Evolutionary conservation across 2,888 invertebrate genomes (phyloP).

Genomic region (Hydraecia micacea): DNA sequence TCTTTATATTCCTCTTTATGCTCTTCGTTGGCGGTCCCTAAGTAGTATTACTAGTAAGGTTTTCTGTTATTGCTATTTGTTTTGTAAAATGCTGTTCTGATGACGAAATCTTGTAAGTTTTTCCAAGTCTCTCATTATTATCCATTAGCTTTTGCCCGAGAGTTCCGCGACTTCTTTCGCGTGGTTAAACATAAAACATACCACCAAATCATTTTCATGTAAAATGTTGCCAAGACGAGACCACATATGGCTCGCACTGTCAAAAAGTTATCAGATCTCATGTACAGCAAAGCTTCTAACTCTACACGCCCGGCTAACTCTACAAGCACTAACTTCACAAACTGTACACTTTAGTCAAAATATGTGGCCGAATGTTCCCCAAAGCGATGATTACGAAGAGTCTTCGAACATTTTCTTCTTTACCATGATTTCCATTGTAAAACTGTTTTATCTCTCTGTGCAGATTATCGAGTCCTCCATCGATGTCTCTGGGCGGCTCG

Average conservation of each 20-base stretch:
- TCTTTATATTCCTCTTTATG: slow-evolving; percentile 16
- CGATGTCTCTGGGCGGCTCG: slow-evolving; percentile 88
- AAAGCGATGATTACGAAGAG: not conserved
- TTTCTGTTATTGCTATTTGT: not conserved
- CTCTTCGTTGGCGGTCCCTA: slow-evolving; percentile 40
- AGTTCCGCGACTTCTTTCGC: not conserved
- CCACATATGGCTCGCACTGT: too few species aligned
- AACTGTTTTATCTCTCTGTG: not conserved
- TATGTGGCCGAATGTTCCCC: not conserved
- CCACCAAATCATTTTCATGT: too few species aligned
- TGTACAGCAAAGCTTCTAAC: too few species aligned
- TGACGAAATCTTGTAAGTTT: not conserved
- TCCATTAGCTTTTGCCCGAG: not conserved
- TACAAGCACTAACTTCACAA: too few species aligned
- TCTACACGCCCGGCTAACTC: too few species aligned
- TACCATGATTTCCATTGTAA: not conserved
- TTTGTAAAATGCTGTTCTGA: not conserved
- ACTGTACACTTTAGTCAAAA: too few species aligned
- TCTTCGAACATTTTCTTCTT: not conserved
- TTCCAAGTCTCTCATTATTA: not conserved
- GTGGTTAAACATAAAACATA: not conserved
- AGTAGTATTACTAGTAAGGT: slow-evolving; percentile 1
- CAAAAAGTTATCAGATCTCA: too few species aligned
- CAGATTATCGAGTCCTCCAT: slow-evolving; percentile 88
- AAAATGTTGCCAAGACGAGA: too few species aligned